Evolutionary conservation across 2,888 invertebrate genomes (phyloP).

Genomic region (Deilephila porcellus): DNA sequence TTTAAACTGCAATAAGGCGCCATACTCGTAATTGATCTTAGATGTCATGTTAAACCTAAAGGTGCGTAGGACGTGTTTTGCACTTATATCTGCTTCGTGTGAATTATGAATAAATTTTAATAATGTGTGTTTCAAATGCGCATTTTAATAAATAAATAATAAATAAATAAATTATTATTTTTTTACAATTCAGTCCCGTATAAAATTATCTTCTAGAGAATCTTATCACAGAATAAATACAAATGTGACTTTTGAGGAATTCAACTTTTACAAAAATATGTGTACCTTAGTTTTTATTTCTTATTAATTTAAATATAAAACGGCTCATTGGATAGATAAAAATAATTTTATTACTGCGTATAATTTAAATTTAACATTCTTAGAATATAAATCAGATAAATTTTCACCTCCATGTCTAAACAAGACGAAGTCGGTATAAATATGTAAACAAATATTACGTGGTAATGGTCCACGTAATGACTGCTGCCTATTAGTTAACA

Average conservation of each 20-base stretch:
- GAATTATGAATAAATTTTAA: slow-evolving; percentile 21
- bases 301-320: background rate
- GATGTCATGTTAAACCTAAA: background rate
- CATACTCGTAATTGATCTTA: no score
- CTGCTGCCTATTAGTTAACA: slow-evolving; percentile 30
- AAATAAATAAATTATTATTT: no score
- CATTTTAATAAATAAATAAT: background rate
- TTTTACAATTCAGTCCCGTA: background rate
- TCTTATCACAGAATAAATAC: no score
- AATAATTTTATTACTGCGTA: background rate
- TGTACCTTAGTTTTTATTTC: background rate
- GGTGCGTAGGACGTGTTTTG: slow-evolving; percentile 28
- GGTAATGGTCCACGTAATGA: slow-evolving; percentile 24
- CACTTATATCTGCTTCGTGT: background rate
- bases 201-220: background rate
- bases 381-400: background rate
- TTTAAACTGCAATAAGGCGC: no score
- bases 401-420: background rate
- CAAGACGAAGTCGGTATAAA: background rate
- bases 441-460: slow-evolving; percentile 19
- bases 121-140: background rate
- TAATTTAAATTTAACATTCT: background rate
- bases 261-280: background rate
- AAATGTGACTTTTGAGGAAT: background rate
- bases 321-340: background rate